phyloP scores from a whole-genome alignment of 2,888 invertebrate species.

The Molorchus minor region DNA sequence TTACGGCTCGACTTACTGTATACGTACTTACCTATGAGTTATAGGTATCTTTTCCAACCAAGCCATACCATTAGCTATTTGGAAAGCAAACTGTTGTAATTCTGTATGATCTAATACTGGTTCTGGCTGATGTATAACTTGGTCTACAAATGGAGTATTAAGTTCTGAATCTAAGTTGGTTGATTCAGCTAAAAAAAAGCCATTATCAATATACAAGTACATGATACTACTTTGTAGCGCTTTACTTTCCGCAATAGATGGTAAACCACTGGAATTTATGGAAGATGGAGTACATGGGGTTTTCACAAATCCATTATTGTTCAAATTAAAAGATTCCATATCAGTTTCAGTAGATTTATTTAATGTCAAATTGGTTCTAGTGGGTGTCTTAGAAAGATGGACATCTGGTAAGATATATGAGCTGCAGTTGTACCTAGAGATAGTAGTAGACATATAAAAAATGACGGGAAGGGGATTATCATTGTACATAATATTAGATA shows the following conservation, averaged over 20 bases:
- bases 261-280: slow-evolving; percentile 28
- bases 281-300: slow-evolving; percentile 20
- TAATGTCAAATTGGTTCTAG: background rate
- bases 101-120: slow-evolving; percentile 60
- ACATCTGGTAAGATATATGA: slow-evolving; percentile 24
- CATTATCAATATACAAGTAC: background rate
- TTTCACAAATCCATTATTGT: background rate
- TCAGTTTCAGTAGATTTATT: background rate
- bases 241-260: slow-evolving; percentile 35
- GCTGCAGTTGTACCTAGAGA: slow-evolving; percentile 14
- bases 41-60: slow-evolving; percentile 76
- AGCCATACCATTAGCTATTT: slow-evolving; percentile 84
- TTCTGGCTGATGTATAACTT: slow-evolving; percentile 11
- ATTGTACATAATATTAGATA: background rate
- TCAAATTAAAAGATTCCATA: background rate
- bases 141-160: slow-evolving; percentile 15
- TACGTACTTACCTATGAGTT: slow-evolving; percentile 76
- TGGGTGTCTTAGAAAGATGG: background rate
- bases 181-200: slow-evolving; percentile 31
- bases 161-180: slow-evolving; percentile 26
- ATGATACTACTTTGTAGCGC: background rate
- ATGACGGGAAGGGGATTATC: slow-evolving; percentile 2
- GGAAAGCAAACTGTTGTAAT: slow-evolving; percentile 77
- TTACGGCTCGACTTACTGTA: too few relatives aligned
- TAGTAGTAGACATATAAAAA: background rate